These are phyloP conservation scores for Azorinus chamasolen DNA, from an alignment of 2,888 invertebrate genomes.

Conservation along the genomic window DNA sequence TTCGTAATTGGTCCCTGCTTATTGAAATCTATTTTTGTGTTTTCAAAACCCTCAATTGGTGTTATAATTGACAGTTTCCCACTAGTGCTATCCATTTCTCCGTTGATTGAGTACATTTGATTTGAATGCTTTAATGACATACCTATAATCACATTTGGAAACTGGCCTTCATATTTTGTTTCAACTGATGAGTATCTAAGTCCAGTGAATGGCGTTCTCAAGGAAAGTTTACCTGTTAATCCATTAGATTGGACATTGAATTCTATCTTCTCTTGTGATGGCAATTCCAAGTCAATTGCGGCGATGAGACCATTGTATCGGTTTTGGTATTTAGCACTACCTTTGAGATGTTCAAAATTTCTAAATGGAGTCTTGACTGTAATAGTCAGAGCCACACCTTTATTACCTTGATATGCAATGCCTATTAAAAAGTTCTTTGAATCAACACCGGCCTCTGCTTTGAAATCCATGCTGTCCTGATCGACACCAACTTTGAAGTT, in stretches of 20 bases:
- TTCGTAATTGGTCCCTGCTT: constrained; percentile 11
- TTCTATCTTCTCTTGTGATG: no score
- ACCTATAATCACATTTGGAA: constrained; percentile 24
- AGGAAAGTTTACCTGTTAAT: constrained; percentile 10
- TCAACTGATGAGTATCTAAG: constrained; percentile 17
- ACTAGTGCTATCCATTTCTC: not conserved
- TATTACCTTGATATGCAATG: not conserved
- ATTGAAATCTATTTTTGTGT: constrained; percentile 13
- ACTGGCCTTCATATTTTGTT: constrained; percentile 10
- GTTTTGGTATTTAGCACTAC: not conserved
- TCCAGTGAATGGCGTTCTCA: constrained; percentile 31
- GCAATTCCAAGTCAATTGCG: no score
- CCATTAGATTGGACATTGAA: not conserved
- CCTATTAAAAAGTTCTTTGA: not conserved
- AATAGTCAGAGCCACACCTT: constrained; percentile 3
- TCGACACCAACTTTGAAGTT: not conserved
- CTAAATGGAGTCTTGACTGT: constrained; percentile 67
- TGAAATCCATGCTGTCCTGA: not conserved
- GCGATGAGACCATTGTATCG: not conserved
- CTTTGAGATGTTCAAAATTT: not conserved
- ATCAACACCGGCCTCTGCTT: no score
- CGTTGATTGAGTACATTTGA: constrained; percentile 17
- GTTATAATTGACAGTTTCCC: constrained; percentile 23
- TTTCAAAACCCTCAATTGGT: constrained; percentile 46
- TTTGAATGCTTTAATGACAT: constrained; percentile 15